Evolutionary conservation across 2,797 vertebrate species (phyloP), one percentile per base, ranked within the genome.

Genomic region (Hydrocynus forskahlii): DNA sequence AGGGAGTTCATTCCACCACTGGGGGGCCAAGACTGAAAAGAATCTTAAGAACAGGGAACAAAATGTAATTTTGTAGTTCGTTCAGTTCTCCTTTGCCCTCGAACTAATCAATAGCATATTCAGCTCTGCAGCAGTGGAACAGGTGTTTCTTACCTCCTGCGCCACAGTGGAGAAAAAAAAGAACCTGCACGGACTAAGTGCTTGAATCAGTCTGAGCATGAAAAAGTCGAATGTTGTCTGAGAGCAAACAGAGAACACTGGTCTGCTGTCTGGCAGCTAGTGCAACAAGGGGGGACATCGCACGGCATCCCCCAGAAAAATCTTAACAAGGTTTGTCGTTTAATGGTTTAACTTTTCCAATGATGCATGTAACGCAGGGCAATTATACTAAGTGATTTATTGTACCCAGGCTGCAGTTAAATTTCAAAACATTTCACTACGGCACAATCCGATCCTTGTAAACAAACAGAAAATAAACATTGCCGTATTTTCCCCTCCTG

Each of bases 311-410:
- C 88, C 55, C 76, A 71, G 81, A 87, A 84, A 87, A 77, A 84
- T 87, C 87, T 89, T 91, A 92, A 93, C 86, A 66, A 89, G 87
- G 87, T 91, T 90, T 91, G 91, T 93, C 88, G 54, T 92, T 91
- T 92, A 92, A 93, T 93, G 91, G 89, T 92, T 92, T 90, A 91
- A 91, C 87, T 92, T 92, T 91, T 94, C 88, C 91, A 93, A 83
- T 89, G 92, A 92, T 92, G 92, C 91, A 78, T 93, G 91, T 91
- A 89, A 92, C 87, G 62, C 66, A 54, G 83, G 81, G 87, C 89
- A 91, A 91, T 94, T 92, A 92, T 88, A 86, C 86, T 89, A 89
- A 92, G 92, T 93, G 92, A 92, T 94, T 94, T 92, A 94, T 93
- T 89, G 92, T 92, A 84, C 87, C 19, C 76, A 76, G 77, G 85